A percentile compares a stretch with the other conserved stretches of the same genome.
phyloP scores from a whole-genome alignment of 2,797 vertebrate species.

The Sphenopsis melanotis region DNA sequence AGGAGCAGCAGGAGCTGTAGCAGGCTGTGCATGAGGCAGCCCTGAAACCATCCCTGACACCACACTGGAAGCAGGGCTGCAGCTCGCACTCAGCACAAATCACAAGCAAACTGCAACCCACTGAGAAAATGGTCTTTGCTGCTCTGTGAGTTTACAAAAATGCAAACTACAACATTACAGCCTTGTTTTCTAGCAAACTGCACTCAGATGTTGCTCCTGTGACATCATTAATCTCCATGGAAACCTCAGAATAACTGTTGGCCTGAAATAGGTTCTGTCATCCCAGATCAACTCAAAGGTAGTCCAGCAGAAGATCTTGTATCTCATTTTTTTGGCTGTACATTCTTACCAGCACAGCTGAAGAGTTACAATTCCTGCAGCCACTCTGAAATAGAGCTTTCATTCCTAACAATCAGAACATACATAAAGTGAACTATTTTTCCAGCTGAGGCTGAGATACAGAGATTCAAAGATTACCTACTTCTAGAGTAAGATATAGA shows the following conservation, averaged over 20 bases:
- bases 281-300: constrained; percentile 62
- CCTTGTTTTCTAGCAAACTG: constrained; percentile 69
- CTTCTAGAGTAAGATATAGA: background rate
- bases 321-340: constrained; percentile 31
- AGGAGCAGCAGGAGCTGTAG: background rate
- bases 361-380: constrained; percentile 11
- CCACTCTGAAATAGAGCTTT: constrained; percentile 12
- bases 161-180: constrained; percentile 10
- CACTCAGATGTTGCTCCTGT: constrained; percentile 79
- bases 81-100: background rate
- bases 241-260: constrained; percentile 72
- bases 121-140: background rate
- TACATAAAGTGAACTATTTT: constrained; percentile 5
- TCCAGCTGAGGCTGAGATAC: constrained; percentile 2
- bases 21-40: background rate
- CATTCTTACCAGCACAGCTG: constrained; percentile 5
- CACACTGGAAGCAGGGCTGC: background rate
- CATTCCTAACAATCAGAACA: constrained; percentile 17
- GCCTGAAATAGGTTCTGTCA: constrained; percentile 78
- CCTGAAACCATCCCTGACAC: background rate
- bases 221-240: constrained; percentile 83
- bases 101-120: background rate
- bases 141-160: background rate
- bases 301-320: constrained; percentile 54
- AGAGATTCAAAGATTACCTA: background rate